Conservation (phyloP, 2,113 vertebrate genomes). For the Larimichthys crocea region DNA sequence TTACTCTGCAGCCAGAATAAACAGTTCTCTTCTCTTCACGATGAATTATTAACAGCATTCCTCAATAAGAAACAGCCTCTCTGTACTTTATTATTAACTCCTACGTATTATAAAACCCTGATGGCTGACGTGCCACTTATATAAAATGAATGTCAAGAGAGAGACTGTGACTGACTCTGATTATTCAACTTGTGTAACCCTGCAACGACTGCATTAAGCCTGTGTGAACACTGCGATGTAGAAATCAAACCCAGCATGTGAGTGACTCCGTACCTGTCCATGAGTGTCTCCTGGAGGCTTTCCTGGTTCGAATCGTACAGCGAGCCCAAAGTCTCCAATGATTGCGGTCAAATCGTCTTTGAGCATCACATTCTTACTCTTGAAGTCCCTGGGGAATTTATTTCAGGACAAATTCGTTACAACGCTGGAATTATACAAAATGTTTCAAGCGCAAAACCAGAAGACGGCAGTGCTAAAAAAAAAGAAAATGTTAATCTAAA, state of each 20-base stretch:
- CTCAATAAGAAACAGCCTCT: neutral
- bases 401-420: slow-evolving; percentile 14
- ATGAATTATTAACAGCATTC: neutral
- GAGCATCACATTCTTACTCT: slow-evolving; percentile 98
- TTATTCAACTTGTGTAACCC: neutral
- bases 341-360: slow-evolving; percentile 94
- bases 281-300: slow-evolving; percentile 98
- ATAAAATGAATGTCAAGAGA: neutral
- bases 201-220: neutral
- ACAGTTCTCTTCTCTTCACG: neutral
- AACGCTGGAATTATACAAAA: neutral
- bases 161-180: neutral
- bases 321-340: slow-evolving; percentile 97
- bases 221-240: neutral
- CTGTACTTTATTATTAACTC: neutral
- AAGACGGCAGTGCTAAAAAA: no score
- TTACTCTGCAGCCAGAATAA: slow-evolving; percentile 5
- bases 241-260: neutral
- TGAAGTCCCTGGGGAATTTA: slow-evolving; percentile 91
- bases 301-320: slow-evolving; percentile 96
- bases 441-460: slow-evolving; percentile 4
- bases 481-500: neutral
- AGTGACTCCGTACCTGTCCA: slow-evolving; percentile 88
- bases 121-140: no score
- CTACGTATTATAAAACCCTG: neutral